Percentiles rank a stretch among this genome's conserved stretches.
Evolutionary conservation across 2,113 vertebrate genomes (phyloP).

Genomic region (Rynchops niger): DNA sequence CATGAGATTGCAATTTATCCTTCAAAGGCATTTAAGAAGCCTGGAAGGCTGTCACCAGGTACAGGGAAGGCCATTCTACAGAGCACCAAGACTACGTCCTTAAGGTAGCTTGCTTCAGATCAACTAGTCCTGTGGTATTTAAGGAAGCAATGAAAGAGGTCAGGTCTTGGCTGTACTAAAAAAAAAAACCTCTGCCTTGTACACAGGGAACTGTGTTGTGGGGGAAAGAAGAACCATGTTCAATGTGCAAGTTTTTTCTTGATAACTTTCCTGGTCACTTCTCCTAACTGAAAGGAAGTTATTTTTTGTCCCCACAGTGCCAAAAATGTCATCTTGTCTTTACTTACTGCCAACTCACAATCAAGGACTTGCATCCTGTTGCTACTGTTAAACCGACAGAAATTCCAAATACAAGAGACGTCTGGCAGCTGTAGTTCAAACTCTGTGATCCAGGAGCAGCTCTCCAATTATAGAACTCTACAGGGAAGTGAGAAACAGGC

Average conservation of each 20-base stretch:
- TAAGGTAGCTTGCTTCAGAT: not conserved
- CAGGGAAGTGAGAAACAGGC: not conserved
- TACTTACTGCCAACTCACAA: conserved; percentile 11
- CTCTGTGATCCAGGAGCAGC: not conserved
- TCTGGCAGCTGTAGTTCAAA: not conserved
- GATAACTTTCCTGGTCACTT: not conserved
- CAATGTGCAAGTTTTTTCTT: not conserved
- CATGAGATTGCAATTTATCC: not conserved
- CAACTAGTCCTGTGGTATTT: not conserved
- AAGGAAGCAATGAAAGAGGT: not conserved
- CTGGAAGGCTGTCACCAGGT: not conserved
- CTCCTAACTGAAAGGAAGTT: not conserved
- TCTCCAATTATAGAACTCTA: not conserved
- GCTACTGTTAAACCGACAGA: conserved; percentile 2
- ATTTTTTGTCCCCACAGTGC: not conserved
- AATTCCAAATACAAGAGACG: not conserved
- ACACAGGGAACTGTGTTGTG: not conserved
- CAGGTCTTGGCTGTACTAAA: not conserved
- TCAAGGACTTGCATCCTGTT: conserved; percentile 40
- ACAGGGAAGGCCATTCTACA: not conserved
- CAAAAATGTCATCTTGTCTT: not conserved
- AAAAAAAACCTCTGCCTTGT: not conserved
- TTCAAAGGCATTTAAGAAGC: not conserved
- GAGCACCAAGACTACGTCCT: not conserved
- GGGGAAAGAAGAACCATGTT: not conserved